phyloP scores from a whole-genome alignment of 2,888 invertebrate genomes.

The Chironomus tentans region DNA sequence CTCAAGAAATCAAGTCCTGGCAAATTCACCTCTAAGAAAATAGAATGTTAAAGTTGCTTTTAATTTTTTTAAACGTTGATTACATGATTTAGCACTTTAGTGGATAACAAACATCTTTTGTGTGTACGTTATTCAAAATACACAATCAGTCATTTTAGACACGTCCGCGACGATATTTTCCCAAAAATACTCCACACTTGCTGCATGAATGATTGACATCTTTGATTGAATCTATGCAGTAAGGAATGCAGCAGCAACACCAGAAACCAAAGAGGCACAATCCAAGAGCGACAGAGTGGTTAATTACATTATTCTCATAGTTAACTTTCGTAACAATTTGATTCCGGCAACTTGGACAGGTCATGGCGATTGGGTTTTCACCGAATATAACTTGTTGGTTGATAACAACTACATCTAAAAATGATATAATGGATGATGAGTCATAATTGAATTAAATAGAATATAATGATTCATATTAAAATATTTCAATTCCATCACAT shows the following conservation, averaged over 20 bases:
- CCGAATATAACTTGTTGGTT: not conserved
- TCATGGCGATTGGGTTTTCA: not conserved
- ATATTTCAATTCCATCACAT: no score
- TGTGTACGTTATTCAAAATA: no score
- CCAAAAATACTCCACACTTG: not conserved
- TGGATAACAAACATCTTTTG: no score
- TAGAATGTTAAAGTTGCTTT: no score
- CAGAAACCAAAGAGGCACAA: constrained; percentile 1
- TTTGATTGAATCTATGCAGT: not conserved
- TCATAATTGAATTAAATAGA: no score
- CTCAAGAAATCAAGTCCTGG: no score
- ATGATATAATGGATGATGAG: not conserved
- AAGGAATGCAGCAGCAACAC: not conserved
- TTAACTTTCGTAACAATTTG: not conserved
- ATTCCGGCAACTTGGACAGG: not conserved
- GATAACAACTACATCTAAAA: constrained; percentile 8
- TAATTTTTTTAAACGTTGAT: no score
- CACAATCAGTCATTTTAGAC: no score
- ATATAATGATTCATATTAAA: no score
- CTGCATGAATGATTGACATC: not conserved
- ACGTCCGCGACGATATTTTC: not conserved
- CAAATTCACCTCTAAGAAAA: no score
- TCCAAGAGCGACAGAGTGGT: not conserved
- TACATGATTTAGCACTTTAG: no score
- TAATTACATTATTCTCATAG: not conserved